Conservation (phyloP, 2,797 vertebrate species). For the Pseudochirops cupreus region DNA sequence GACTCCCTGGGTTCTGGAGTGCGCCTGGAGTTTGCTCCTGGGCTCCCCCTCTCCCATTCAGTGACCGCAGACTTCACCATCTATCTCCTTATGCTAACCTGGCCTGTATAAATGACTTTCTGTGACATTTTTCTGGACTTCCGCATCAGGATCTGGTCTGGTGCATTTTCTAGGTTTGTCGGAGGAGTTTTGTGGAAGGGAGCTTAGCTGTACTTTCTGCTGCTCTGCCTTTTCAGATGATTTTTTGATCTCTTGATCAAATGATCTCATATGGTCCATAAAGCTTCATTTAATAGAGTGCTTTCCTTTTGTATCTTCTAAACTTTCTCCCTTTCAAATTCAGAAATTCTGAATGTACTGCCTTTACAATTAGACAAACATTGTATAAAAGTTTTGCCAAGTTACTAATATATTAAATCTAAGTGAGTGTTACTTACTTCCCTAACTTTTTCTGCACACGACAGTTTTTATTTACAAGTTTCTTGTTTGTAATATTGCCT, state of each 20-base stretch:
- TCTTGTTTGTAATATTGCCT: neutral
- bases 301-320: neutral
- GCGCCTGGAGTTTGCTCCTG: neutral
- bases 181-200: neutral
- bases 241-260: neutral
- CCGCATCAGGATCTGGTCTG: neutral
- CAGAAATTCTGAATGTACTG: neutral
- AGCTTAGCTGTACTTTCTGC: neutral
- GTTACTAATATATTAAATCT: neutral
- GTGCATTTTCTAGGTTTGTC: neutral
- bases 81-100: neutral
- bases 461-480: neutral
- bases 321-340: neutral
- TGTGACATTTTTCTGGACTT: neutral
- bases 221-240: neutral
- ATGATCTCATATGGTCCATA: neutral
- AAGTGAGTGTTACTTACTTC: neutral
- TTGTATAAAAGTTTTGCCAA: neutral
- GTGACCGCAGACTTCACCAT: neutral
- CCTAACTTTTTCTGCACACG: neutral
- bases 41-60: neutral
- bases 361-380: neutral
- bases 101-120: neutral
- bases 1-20: neutral
- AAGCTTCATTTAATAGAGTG: neutral